Evolutionary conservation across 23 tunicate genomes (phyloP).

Genomic region (Oikopleura albicans): DNA sequence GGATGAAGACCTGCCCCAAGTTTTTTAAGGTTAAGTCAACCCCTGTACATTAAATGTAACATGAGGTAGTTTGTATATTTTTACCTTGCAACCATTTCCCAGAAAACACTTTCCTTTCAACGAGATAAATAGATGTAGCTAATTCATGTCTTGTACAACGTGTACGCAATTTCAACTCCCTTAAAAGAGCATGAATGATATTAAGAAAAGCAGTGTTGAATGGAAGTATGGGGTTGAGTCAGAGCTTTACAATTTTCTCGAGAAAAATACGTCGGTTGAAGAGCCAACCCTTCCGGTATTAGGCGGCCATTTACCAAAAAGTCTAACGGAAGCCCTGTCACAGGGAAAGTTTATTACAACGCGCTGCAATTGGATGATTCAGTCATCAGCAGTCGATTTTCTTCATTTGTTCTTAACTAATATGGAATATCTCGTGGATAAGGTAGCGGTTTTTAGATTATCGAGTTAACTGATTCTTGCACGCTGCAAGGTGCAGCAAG

Average conservation of each 20-base stretch:
- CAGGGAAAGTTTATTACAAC: conserved; percentile 15
- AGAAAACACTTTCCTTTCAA: no score
- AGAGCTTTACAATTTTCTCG: conserved; percentile 49
- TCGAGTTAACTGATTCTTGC: no score
- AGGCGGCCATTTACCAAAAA: conserved; percentile 16
- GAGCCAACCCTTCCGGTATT: conserved; percentile 49
- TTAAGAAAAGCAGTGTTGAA: not conserved
- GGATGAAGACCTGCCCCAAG: no score
- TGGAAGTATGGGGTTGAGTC: conserved; percentile 87
- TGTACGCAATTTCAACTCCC: no score
- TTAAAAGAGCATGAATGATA: not conserved
- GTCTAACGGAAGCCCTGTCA: not conserved
- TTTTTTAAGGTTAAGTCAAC: no score
- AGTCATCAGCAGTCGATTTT: conserved; percentile 92
- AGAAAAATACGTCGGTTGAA: conserved; percentile 31
- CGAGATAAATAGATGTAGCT: no score
- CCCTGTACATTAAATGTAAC: no score
- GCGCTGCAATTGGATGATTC: conserved; percentile 95
- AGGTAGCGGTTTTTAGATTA: no score
- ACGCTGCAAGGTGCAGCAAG: no score
- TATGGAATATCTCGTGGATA: conserved; percentile 68
- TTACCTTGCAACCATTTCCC: no score
- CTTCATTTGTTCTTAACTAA: conserved; percentile 54
- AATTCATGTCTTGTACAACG: no score
- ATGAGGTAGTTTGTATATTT: no score